phyloP scores from a whole-genome alignment of 2,797 vertebrate species.

The Poecile montanus region DNA sequence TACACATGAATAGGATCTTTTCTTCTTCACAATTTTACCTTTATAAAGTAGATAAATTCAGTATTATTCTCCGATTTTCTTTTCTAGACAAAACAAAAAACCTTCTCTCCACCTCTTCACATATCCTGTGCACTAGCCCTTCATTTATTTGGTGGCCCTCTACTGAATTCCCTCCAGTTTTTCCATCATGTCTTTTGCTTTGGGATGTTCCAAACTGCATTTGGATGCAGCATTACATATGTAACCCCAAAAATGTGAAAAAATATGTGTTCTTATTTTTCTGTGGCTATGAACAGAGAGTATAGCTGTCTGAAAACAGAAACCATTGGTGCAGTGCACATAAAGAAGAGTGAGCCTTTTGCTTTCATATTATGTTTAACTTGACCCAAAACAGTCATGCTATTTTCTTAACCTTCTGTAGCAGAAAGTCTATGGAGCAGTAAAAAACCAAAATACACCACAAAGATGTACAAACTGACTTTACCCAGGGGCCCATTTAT shows the following conservation, averaged over 20 bases:
- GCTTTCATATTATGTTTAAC: background rate
- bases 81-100: background rate
- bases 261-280: background rate
- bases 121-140: too few relatives aligned
- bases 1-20: background rate
- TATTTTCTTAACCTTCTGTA: background rate
- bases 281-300: background rate
- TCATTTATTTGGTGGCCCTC: background rate
- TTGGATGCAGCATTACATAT: background rate
- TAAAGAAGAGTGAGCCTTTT: background rate
- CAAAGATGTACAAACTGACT: background rate
- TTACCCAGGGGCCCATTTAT: background rate
- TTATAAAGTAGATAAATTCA: background rate
- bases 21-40: background rate
- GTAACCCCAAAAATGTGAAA: background rate
- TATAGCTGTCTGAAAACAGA: background rate
- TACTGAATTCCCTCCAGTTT: background rate
- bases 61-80: background rate
- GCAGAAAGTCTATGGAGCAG: background rate
- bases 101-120: background rate
- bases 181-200: background rate
- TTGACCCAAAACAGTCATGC: background rate
- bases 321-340: fast-evolving
- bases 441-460: background rate
- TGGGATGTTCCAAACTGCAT: background rate